phyloP scores from a whole-genome alignment of 53 echinoderm and acorn worm species.

The Patiria pectinifera region DNA sequence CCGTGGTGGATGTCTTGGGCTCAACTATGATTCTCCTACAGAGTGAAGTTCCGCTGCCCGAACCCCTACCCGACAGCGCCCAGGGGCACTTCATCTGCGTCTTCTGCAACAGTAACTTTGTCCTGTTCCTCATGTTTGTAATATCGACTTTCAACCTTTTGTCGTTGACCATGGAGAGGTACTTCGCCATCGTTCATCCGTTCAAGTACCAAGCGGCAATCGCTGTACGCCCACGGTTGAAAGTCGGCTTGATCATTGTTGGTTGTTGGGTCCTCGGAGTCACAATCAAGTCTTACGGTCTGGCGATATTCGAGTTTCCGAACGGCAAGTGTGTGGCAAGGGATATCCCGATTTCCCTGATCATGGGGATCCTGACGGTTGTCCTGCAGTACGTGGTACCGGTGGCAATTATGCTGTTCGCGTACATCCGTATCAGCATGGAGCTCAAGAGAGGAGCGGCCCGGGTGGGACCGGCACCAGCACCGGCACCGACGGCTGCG shows the following conservation, averaged over 20 bases:
- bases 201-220: neutral
- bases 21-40: no score
- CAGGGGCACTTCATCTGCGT: no score
- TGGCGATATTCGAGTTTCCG: conserved; percentile 5
- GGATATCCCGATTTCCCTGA: no score
- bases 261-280: conserved; percentile 44
- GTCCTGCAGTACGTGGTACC: conserved; percentile 8
- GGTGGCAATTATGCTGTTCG: no score
- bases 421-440: no score
- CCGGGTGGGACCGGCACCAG: no score
- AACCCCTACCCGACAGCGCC: no score
- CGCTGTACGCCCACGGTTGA: neutral
- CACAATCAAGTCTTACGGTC: conserved; percentile 1
- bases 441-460: no score
- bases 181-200: conserved; percentile 70
- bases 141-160: conserved; percentile 85
- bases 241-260: conserved; percentile 8
- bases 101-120: conserved; percentile 42
- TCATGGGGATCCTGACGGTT: neutral
- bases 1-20: no score
- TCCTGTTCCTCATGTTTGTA: conserved; percentile 73
- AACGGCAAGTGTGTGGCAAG: conserved; percentile 6
- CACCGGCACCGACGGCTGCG: neutral
- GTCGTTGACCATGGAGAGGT: conserved; percentile 80
- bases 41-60: no score